Evolutionary conservation across 2,113 vertebrate genomes (phyloP).

Genomic region (Gorsachius goisagi): DNA sequence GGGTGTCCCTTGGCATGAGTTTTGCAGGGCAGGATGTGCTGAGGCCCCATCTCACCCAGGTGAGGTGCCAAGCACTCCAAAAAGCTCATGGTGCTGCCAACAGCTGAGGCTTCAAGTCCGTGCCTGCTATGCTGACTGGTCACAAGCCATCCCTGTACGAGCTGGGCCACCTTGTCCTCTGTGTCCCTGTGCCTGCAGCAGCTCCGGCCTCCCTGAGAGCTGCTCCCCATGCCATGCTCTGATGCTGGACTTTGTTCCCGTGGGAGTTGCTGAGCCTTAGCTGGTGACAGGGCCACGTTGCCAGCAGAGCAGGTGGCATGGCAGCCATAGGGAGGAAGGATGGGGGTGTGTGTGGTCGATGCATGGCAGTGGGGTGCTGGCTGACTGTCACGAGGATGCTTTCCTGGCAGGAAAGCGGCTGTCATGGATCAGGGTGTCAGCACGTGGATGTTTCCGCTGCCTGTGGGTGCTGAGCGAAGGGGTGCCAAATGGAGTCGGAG

Average conservation of each 20-base stretch:
- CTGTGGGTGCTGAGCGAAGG: neutral
- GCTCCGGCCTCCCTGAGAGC: neutral
- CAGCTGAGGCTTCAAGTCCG: neutral
- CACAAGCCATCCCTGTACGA: accelerated
- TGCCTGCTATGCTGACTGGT: neutral
- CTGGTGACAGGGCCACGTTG: accelerated
- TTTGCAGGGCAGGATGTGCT: neutral
- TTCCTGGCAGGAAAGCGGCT: neutral
- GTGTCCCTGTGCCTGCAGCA: neutral
- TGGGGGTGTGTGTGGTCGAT: accelerated
- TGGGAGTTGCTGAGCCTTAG: accelerated
- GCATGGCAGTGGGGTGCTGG: accelerated
- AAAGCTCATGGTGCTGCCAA: neutral
- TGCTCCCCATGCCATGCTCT: accelerated
- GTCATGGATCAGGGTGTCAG: neutral
- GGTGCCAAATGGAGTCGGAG: neutral
- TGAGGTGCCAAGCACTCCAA: neutral
- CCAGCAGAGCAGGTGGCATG: neutral
- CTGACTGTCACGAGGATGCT: neutral
- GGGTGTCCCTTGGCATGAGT: neutral
- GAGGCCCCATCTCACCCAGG: neutral
- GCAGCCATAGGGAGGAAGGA: accelerated
- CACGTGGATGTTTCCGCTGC: neutral
- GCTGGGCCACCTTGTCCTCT: accelerated
- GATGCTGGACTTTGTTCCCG: neutral